Evolutionary conservation across 1,140 invertebrate genomes (phyloP), one percentile per base, ranked within the genome.

Genomic region (Sycophila sp.): DNA sequence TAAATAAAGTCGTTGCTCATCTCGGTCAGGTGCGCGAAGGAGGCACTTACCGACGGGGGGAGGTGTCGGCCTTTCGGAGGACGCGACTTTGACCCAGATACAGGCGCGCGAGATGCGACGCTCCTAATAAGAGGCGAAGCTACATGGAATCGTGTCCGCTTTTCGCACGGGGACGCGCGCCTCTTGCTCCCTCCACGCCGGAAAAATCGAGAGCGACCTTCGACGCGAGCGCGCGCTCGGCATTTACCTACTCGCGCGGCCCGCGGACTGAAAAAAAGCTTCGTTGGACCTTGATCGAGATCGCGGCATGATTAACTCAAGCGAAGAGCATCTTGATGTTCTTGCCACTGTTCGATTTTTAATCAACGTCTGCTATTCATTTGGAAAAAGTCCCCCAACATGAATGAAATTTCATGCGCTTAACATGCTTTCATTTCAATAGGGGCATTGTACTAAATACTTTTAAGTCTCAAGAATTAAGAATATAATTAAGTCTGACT

Each of bases 41-140:
- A 78, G 76, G 75, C 72, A 62, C 69, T n/a, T n/a, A n/a, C n/a
- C 77, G 70, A 38, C 70, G 69, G 42, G 67, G 71, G 74, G 65
- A n/a, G n/a, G 24, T 47, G n/a, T 80, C 80, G 80, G 80, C 77
- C 77, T 80, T 78, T 77, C 58, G 75, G 82, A 84, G 85, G 83
- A 86, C 83, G 76, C 77, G 83, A 86, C 85, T 86, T 86, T 86
- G 85, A 85, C 85, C 85, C 74, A 85, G 78, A 82, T 86, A 42
- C 22, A 19, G 38, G n/a, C 22, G 11, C 10, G n/a, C 26, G 24
- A n/a, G n/a, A n/a, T 26, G 5, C 19, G 4, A 28, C 36, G 24
- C 38, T 58, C 38, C 53, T 26, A 55, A 66, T 56, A 66, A 64
- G 34, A 8, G 6, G 40, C 40, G 40, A n/a, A n/a, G n/a, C n/a